These are phyloP conservation scores for Ryuthela nishihirai DNA, from an alignment of 2,888 invertebrate genomes.

Conservation along the genomic window DNA sequence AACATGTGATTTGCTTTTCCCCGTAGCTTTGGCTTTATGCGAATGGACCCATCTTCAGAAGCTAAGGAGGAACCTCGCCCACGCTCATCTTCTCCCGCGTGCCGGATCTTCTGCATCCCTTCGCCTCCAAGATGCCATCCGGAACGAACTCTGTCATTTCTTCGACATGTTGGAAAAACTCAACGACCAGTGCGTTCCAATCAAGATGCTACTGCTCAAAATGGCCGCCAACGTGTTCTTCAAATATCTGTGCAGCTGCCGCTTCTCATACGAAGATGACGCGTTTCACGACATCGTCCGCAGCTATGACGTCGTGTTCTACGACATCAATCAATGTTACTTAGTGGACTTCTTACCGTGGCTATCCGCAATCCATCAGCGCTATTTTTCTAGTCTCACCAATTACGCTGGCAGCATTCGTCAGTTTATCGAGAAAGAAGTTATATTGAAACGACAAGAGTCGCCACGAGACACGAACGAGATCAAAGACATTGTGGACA, in stretches of 20 bases:
- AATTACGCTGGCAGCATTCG: neutral
- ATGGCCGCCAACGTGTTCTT: conserved; percentile 80
- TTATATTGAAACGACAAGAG: conserved; percentile 3
- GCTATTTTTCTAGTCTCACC: conserved; percentile 57
- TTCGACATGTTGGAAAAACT: conserved; percentile 31
- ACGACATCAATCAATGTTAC: conserved; percentile 86
- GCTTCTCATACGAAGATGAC: conserved; percentile 59
- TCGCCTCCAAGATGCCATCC: conserved; percentile 63
- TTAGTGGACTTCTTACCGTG: conserved; percentile 81
- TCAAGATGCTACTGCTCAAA: conserved; percentile 68
- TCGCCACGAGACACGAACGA: neutral
- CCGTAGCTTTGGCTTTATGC: conserved; percentile 74
- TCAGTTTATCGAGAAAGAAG: conserved; percentile 3
- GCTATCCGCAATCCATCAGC: conserved; percentile 63
- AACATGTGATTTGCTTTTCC: neutral
- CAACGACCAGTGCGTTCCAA: conserved; percentile 32
- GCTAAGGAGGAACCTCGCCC: conserved; percentile 68
- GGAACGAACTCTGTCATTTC: conserved; percentile 54
- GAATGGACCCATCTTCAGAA: conserved; percentile 82
- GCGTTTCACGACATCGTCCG: conserved; percentile 66
- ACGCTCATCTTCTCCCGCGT: conserved; percentile 72
- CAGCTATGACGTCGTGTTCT: conserved; percentile 80
- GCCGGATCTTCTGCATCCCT: conserved; percentile 67
- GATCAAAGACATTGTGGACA: conserved; percentile 23
- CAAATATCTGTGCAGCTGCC: conserved; percentile 75